These are phyloP conservation scores for Champsocephalus esox DNA, from an alignment of 2,797 vertebrate species.

Conservation along the genomic window DNA sequence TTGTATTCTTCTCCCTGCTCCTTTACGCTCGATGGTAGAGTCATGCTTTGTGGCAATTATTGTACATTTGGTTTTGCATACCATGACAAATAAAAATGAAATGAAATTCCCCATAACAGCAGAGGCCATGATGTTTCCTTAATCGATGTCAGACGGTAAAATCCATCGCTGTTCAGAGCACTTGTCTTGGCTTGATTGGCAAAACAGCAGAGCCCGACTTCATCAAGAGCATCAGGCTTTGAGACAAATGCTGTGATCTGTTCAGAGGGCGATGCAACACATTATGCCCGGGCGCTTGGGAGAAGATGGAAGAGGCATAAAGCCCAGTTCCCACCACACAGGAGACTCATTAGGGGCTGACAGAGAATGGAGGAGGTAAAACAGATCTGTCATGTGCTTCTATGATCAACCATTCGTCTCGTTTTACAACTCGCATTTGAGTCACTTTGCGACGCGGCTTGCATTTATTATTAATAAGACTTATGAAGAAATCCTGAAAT, in stretches of 20 bases:
- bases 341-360: constrained; percentile 8
- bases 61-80: too few relatives aligned
- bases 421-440: constrained; percentile 15
- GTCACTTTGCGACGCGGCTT: background rate
- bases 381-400: constrained; percentile 24
- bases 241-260: constrained; percentile 19
- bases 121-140: background rate
- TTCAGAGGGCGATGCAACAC: background rate
- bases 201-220: constrained; percentile 17
- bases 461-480: background rate
- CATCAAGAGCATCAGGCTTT: background rate
- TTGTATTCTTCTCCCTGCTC: too few relatives aligned
- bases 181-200: background rate
- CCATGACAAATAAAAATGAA: too few relatives aligned
- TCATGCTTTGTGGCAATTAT: too few relatives aligned
- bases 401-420: constrained; percentile 14
- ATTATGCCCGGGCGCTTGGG: background rate
- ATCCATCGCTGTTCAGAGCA: background rate
- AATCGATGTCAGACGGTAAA: background rate
- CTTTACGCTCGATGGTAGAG: too few relatives aligned
- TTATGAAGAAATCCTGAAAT: background rate
- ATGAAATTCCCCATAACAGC: background rate
- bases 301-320: constrained; percentile 8
- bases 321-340: background rate
- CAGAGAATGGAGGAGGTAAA: background rate